Evolutionary conservation across 1,140 invertebrate genomes (phyloP).

Genomic region (Tetraneura akinire): DNA sequence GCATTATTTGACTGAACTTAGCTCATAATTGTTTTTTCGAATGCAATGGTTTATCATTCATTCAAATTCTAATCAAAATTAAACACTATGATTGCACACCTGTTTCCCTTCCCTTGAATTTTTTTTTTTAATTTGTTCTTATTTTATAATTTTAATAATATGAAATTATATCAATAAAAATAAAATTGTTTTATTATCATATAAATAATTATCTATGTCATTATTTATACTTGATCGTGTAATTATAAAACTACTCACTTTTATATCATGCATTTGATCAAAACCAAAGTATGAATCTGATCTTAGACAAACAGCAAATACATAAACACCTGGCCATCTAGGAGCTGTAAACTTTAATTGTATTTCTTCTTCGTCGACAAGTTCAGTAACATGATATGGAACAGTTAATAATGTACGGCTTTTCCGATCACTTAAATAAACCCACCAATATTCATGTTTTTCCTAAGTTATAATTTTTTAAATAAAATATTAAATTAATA

Average conservation of each 20-base stretch:
- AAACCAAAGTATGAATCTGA: slow-evolving; percentile 95
- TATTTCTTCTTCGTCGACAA: slow-evolving; percentile 79
- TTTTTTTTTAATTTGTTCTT: no score
- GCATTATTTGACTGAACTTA: no score
- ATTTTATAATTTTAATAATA: no score
- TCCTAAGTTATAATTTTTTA: slow-evolving; percentile 62
- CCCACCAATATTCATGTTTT: slow-evolving; percentile 99
- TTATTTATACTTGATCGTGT: no score
- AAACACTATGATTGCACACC: no score
- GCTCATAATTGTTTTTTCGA: no score
- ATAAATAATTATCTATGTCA: no score
- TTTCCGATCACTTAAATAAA: slow-evolving; percentile 95
- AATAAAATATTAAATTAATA: background rate
- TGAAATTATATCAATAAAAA: no score
- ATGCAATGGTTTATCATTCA: no score
- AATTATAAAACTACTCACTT: slow-evolving; percentile 61
- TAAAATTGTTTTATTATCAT: no score
- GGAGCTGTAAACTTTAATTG: slow-evolving; percentile 96
- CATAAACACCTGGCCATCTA: slow-evolving; percentile 86
- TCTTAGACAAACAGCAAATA: slow-evolving; percentile 89
- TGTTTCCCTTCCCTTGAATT: no score
- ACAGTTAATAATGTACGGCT: slow-evolving; percentile 84
- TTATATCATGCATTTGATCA: slow-evolving; percentile 88
- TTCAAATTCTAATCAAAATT: no score
- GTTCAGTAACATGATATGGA: slow-evolving; percentile 86